phyloP scores from a whole-genome alignment of 2,797 vertebrate genomes.

The Hoplostethus mediterraneus region DNA sequence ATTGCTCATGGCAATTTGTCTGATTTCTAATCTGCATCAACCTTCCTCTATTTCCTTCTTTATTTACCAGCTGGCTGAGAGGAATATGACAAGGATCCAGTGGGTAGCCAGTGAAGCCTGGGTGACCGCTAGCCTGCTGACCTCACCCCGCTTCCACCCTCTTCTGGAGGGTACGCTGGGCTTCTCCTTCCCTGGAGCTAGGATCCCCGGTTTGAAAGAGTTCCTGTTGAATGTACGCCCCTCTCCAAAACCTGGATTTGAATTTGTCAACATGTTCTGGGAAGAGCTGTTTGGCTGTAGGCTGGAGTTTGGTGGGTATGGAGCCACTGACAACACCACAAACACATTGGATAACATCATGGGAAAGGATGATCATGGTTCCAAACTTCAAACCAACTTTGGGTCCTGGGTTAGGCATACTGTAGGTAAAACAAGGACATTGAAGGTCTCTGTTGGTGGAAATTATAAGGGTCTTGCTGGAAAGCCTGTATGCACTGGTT shows the following conservation, averaged over 20 bases:
- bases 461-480: constrained; percentile 47
- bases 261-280: constrained; percentile 83
- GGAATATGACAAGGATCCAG: constrained; percentile 79
- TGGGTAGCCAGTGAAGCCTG: constrained; percentile 87
- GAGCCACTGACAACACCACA: background rate
- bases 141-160: constrained; percentile 64
- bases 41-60: background rate
- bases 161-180: constrained; percentile 80
- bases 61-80: constrained; percentile 51
- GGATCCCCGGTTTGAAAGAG: constrained; percentile 76
- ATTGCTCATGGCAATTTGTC: rapidly evolving
- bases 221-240: constrained; percentile 74
- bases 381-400: constrained; percentile 11
- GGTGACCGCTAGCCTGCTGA: constrained; percentile 76
- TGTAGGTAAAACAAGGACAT: background rate
- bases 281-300: constrained; percentile 75
- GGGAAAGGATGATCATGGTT: background rate
- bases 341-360: background rate
- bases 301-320: constrained; percentile 26
- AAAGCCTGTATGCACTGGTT: constrained; percentile 58
- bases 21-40: background rate
- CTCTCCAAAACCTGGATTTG: constrained; percentile 71
- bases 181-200: constrained; percentile 82
- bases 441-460: constrained; percentile 23
- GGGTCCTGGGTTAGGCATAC: background rate